These are phyloP conservation scores for Zenarchopterus dispar DNA, from an alignment of 2,797 vertebrate species.

Conservation along the genomic window DNA sequence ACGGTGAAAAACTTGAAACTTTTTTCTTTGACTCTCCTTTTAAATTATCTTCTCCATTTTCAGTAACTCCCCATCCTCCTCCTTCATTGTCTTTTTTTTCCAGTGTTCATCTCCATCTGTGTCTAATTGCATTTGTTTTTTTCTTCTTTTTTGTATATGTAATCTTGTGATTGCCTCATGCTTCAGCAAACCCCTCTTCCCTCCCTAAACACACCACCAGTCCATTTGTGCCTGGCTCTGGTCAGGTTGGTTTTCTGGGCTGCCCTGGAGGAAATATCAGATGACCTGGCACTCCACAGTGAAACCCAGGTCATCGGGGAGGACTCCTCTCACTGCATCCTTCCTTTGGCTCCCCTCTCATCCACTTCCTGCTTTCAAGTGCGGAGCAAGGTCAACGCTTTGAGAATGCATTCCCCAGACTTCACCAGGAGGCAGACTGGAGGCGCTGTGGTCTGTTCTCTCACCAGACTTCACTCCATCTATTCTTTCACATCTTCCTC, in stretches of 20 bases:
- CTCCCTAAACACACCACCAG: slow-evolving; percentile 47
- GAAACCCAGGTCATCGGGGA: slow-evolving; percentile 78
- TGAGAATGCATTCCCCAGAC: slow-evolving; percentile 77
- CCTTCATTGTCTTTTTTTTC: slow-evolving; percentile 23
- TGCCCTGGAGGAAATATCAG: slow-evolving; percentile 87
- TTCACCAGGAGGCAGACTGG: slow-evolving; percentile 75
- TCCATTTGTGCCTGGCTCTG: slow-evolving; percentile 78
- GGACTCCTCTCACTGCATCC: slow-evolving; percentile 73
- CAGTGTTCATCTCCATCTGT: slow-evolving; percentile 65
- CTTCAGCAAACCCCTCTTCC: slow-evolving; percentile 38
- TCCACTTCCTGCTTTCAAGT: slow-evolving; percentile 84
- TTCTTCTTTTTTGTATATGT: slow-evolving; percentile 51
- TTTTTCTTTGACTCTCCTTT: slow-evolving; percentile 52
- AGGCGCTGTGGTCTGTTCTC: slow-evolving; percentile 70
- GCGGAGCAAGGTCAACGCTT: slow-evolving; percentile 83
- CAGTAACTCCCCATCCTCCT: slow-evolving; percentile 34
- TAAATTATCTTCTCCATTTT: slow-evolving; percentile 53
- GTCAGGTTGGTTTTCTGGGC: slow-evolving; percentile 81
- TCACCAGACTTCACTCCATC: slow-evolving; percentile 55
- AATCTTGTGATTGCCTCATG: slow-evolving; percentile 73
- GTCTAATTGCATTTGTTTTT: slow-evolving; percentile 81
- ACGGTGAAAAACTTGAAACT: slow-evolving; percentile 54
- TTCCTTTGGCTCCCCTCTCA: slow-evolving; percentile 58
- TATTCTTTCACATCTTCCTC: slow-evolving; percentile 67
- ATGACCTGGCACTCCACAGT: slow-evolving; percentile 80